These are phyloP conservation scores for Sinocyclocheilus rhinocerous DNA, from an alignment of 2,113 vertebrate species.

Conservation along the genomic window DNA sequence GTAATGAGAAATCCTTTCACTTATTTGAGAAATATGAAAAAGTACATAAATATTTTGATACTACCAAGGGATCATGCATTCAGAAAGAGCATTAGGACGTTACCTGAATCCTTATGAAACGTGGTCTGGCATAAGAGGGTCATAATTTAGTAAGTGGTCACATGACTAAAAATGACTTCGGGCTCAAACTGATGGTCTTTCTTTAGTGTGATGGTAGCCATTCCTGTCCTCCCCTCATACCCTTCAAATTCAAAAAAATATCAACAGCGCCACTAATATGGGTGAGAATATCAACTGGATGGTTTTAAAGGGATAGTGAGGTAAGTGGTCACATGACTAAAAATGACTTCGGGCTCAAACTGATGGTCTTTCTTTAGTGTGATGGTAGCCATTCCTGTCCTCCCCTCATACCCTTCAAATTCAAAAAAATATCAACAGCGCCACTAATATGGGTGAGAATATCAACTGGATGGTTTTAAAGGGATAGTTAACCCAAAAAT, in stretches of 20 bases:
- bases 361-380: conserved; percentile 68
- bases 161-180: conserved; percentile 67
- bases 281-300: not conserved
- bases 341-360: conserved; percentile 73
- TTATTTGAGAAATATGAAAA: not conserved
- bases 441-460: not conserved
- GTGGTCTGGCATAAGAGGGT: conserved; percentile 80
- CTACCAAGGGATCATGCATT: not conserved
- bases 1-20: conserved; percentile 40
- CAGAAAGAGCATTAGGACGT: not conserved
- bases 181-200: conserved; percentile 74
- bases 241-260: conserved; percentile 64
- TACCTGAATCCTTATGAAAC: conserved; percentile 85
- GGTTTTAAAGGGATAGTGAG: conserved; percentile 62
- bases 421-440: not conserved
- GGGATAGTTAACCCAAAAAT: too few relatives aligned
- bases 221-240: conserved; percentile 82
- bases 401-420: conserved; percentile 80
- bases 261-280: not conserved
- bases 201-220: conserved; percentile 78
- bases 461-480: not conserved
- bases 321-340: conserved; percentile 69
- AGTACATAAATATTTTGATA: not conserved
- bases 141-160: conserved; percentile 71
- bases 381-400: conserved; percentile 82